Base-by-base conservation (phyloP, 2,113 vertebrate genomes). In the Trinectes maculatus region DNA sequence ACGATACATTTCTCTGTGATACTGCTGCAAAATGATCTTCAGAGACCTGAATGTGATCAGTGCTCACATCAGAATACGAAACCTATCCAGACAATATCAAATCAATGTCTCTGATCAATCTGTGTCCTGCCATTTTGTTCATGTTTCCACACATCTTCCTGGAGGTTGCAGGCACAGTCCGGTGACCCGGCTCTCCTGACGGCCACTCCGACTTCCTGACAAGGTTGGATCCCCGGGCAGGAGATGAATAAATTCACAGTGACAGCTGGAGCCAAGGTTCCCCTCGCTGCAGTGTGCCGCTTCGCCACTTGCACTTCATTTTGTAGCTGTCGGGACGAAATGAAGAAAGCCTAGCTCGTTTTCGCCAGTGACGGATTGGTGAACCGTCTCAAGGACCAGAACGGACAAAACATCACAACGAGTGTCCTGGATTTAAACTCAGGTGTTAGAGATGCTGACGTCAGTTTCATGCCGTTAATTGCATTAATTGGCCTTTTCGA, bases 181-280 rank as follows among this genome's bases (percentile, higher is more conserved):
- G 24, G 47, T n/a, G 44, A 28, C 19, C 66, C 24, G 0, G 59
- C 65, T 42, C 33, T 13, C 48, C 77, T n/a, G 31, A 11, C 3
- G 28, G 40, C 40, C 65, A 47, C 36, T 5, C 3, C 5, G 62
- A 37, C 25, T 10, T 56, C 46, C 5, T 51, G 52, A 48, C 70
- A 49, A 42, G 80, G 77, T 61, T 62, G 62, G 56, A 25, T 54
- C 79, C 60, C 60, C 16, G 26, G 55, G 56, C 59, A 8, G n/a
- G 8, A 0, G 55, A 46, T 43, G 63, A 64, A 66, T 66, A 62
- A 49, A 76, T 81, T 19, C 34, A 55, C 54, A 29, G 40, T 13
- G 77, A 73, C 77, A 73, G 71, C 61, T 18, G 0, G 16, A 77
- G 62, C 74, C 60, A 62, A 77, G 79, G 79, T 73, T 66, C 36